Percentiles rank a stretch among this genome's conserved stretches.
Evolutionary conservation across 2,888 invertebrate genomes (phyloP).

Genomic region (Vandiemenella viatica): DNA sequence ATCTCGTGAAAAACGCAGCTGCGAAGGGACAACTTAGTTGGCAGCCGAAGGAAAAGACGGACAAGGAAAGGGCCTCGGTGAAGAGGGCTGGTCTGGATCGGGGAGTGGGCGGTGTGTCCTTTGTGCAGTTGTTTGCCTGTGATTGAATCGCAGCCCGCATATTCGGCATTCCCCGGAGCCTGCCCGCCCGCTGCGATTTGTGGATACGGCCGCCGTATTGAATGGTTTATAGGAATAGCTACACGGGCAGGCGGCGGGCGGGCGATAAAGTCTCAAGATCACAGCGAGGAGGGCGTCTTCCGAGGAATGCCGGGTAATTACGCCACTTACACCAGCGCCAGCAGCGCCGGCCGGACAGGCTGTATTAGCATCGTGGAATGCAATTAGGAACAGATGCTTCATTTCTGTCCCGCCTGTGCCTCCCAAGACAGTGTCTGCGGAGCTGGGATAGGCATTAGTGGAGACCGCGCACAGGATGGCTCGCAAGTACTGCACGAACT

Average conservation of each 20-base stretch:
- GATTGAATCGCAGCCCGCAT: conserved; percentile 14
- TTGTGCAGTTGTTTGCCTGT: conserved; percentile 10
- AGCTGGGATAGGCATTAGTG: too few relatives aligned
- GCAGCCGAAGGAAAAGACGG: too few relatives aligned
- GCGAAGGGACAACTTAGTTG: too few relatives aligned
- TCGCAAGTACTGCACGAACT: too few relatives aligned
- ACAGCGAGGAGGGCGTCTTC: too few relatives aligned
- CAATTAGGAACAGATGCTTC: conserved; percentile 17
- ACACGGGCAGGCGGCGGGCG: neutral
- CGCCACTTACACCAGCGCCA: neutral
- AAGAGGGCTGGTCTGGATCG: too few relatives aligned
- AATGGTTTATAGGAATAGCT: neutral
- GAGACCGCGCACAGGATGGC: too few relatives aligned
- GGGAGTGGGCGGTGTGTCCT: neutral
- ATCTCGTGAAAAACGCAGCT: too few relatives aligned
- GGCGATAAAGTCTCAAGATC: neutral
- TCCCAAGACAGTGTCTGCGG: too few relatives aligned
- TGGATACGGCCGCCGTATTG: too few relatives aligned
- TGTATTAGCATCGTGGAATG: conserved; percentile 17
- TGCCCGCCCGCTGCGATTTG: too few relatives aligned
- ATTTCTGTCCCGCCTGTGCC: neutral
- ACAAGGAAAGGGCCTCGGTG: too few relatives aligned
- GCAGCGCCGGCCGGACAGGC: conserved; percentile 10
- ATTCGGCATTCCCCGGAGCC: conserved; percentile 11
- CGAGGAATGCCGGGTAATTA: neutral